These are phyloP conservation scores for Sisor rabdophorus DNA, from an alignment of 2,113 vertebrate species.

Conservation along the genomic window DNA sequence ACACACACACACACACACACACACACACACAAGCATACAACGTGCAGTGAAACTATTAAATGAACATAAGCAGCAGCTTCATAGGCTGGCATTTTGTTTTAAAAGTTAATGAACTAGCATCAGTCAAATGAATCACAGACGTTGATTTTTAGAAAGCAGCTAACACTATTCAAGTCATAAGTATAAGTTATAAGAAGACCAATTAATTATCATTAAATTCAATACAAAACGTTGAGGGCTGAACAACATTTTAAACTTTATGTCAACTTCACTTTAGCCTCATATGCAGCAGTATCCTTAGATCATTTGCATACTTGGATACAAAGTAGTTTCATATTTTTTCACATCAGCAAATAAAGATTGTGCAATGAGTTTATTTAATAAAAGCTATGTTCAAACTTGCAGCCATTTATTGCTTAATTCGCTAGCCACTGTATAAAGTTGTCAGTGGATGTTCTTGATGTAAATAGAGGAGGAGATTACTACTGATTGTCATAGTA, in stretches of 20 bases:
- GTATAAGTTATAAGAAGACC: constrained; percentile 23
- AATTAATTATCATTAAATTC: constrained; percentile 26
- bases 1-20: background rate
- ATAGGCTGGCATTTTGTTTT: constrained; percentile 43
- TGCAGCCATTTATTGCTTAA: no score
- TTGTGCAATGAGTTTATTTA: background rate
- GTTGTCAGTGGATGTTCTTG: no score
- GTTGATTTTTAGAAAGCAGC: constrained; percentile 38
- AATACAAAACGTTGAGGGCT: background rate
- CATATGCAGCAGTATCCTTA: background rate
- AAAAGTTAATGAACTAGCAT: constrained; percentile 50
- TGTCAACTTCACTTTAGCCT: background rate
- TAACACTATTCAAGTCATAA: constrained; percentile 35
- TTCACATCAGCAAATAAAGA: background rate
- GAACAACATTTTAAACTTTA: background rate
- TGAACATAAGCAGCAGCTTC: constrained; percentile 25
- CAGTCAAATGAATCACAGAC: constrained; percentile 48
- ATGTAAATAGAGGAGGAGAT: no score
- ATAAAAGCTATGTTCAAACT: background rate
- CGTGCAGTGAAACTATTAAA: constrained; percentile 38
- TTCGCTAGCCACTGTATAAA: no score
- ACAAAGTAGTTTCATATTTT: constrained; percentile 6
- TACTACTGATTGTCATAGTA: no score
- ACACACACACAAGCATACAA: constrained; percentile 20
- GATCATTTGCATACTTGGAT: background rate